phyloP scores from a whole-genome alignment of 2,113 vertebrate genomes.

The Syngnathus floridae region DNA sequence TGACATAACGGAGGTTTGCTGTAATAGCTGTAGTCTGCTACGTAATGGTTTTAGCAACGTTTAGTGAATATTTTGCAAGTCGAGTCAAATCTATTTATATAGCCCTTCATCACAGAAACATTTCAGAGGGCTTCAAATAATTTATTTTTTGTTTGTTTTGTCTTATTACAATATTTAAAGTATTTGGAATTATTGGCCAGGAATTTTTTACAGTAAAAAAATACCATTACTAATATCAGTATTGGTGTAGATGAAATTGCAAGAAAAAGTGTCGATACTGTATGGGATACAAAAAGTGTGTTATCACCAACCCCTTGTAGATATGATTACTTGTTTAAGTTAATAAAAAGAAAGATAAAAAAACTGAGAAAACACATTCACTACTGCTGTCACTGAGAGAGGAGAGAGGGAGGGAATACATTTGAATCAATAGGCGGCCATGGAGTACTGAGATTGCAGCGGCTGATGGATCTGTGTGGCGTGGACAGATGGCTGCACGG shows the following conservation, averaged over 20 bases:
- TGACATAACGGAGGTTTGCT: too few relatives aligned
- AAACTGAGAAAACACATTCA: constrained; percentile 50
- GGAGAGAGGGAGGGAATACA: constrained; percentile 21
- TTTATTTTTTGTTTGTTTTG: not conserved
- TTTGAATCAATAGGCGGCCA: constrained; percentile 6
- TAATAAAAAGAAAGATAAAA: constrained; percentile 36
- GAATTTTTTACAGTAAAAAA: not conserved
- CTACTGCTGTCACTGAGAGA: constrained; percentile 33
- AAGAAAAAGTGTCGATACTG: not conserved
- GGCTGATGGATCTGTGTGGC: constrained; percentile 61
- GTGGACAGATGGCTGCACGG: constrained; percentile 49
- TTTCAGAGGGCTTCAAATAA: too few relatives aligned
- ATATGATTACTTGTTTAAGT: constrained; percentile 51
- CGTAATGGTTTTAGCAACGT: too few relatives aligned
- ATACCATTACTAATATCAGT: not conserved
- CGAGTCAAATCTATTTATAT: too few relatives aligned
- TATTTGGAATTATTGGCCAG: not conserved
- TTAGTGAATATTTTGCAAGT: too few relatives aligned
- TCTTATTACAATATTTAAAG: not conserved
- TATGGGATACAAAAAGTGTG: not conserved
- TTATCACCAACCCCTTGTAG: not conserved
- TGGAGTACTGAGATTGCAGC: constrained; percentile 36
- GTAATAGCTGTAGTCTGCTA: too few relatives aligned
- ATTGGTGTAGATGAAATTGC: not conserved
- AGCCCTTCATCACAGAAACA: too few relatives aligned